Evolutionary conservation across 2,888 invertebrate genomes (phyloP).

Genomic region (Xanthorhoe designata): DNA sequence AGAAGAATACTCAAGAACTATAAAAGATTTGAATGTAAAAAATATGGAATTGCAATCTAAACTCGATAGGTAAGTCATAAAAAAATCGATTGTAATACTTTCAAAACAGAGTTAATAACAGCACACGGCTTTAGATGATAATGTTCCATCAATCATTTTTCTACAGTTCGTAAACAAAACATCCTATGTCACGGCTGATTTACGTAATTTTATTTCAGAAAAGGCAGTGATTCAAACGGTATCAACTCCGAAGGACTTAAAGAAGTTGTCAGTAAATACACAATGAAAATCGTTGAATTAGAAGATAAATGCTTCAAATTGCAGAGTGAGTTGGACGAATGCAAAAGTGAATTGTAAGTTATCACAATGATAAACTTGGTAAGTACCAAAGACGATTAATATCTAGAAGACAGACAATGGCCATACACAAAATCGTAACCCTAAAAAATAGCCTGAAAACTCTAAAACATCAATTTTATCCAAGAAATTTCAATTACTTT

Average conservation of each 20-base stretch:
- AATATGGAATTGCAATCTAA: constrained; percentile 65
- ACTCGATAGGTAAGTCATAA: constrained; percentile 63
- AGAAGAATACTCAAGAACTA: constrained; percentile 70
- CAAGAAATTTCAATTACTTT: too few relatives aligned
- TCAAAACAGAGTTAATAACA: constrained; percentile 1
- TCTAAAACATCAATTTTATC: too few relatives aligned
- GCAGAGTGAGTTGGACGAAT: constrained; percentile 73
- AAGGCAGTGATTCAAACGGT: constrained; percentile 55
- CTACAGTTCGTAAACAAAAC: constrained; percentile 54
- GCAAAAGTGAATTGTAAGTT: constrained; percentile 81
- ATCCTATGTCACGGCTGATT: constrained; percentile 46
- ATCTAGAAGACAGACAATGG: too few relatives aligned
- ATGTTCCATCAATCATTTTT: constrained; percentile 62
- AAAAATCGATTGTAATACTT: neutral
- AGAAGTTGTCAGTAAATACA: constrained; percentile 71
- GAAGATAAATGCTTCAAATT: constrained; percentile 75
- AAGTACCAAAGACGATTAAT: too few relatives aligned
- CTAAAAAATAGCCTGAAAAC: too few relatives aligned
- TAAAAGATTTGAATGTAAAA: constrained; percentile 66
- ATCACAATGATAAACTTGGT: neutral
- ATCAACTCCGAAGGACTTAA: constrained; percentile 60
- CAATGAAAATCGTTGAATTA: constrained; percentile 68
- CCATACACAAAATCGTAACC: too few relatives aligned
- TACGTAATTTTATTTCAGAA: constrained; percentile 63
- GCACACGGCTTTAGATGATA: neutral